Percentiles rank a stretch among this genome's conserved stretches.
Evolutionary conservation across 1,140 invertebrate genomes (phyloP).

Genomic region (Piezodorus guildinii): DNA sequence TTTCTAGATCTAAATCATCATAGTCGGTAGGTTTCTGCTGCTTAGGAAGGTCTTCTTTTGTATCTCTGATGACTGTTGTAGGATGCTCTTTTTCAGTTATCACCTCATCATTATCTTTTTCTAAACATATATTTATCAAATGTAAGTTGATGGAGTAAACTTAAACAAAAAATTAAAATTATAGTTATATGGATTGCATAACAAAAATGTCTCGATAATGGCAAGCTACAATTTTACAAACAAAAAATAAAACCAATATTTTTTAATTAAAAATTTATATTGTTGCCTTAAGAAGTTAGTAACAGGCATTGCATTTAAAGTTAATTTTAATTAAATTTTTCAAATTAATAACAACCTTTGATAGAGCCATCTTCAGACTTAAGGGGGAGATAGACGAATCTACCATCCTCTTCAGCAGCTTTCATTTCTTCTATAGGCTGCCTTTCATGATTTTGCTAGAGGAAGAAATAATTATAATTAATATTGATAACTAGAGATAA

Average conservation of each 20-base stretch:
- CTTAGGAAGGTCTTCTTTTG: background rate
- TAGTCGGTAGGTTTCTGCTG: slow-evolving; percentile 26
- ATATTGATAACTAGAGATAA: too few species aligned
- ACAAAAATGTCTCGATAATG: too few species aligned
- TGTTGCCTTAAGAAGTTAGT: background rate
- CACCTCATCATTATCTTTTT: background rate
- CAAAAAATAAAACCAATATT: too few species aligned
- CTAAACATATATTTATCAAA: background rate
- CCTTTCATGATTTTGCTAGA: slow-evolving; percentile 56
- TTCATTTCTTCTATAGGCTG: slow-evolving; percentile 62
- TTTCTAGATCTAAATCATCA: slow-evolving; percentile 40
- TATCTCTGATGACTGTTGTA: background rate
- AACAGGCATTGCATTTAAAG: background rate
- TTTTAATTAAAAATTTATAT: background rate
- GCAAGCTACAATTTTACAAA: too few species aligned
- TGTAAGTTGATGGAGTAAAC: background rate
- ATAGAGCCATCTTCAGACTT: slow-evolving; percentile 16
- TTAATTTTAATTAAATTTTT: background rate
- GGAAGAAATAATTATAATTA: slow-evolving; percentile 25
- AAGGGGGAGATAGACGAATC: slow-evolving; percentile 37
- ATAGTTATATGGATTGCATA: too few species aligned
- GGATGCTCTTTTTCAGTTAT: background rate
- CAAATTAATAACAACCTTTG: slow-evolving; percentile 1
- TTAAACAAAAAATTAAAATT: background rate
- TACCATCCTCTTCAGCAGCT: slow-evolving; percentile 41